Evolutionary conservation across 2,888 invertebrate species (phyloP), one percentile per base, ranked within the genome.

Genomic region (Drosophila neotestacea): DNA sequence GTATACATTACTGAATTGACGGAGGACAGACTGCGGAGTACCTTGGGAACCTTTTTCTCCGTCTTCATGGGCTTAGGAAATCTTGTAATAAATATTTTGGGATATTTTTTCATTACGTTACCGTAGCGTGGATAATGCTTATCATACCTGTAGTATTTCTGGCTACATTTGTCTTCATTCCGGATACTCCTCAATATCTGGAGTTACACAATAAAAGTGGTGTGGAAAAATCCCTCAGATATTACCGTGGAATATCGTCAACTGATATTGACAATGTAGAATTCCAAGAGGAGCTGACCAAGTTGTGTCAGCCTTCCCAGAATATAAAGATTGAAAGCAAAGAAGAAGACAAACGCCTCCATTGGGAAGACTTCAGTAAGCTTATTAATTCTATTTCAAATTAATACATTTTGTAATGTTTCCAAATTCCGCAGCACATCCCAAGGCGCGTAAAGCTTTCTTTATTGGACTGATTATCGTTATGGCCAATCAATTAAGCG

Each of bases 51-150:
- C 6, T 7, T 54, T 0, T 9, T 4, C 3, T 4, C 4, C 4
- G 32, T 54, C 1, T 4, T 10, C 11, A 4, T 32, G 0, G 4
- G 41, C 32, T 22, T 4, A 1, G 54, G 54, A 1, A 6, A 22
- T 16, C 41, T 54, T 0, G 10, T 32, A 4, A 16, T 54, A 4
- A 41, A 41, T 22, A 4, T 54, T 3, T n/a, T 54, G 22, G 54
- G 22, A 5, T 42, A 42, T 4, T 54, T 22, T 5, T 16, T 54
- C 32, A 42, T 16, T 54, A 42, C 4, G 7, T 54, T 0, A 54
- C 54, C 4, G 54, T 30, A 32, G 54, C 54, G 0, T 54, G 54
- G 41, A 42, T 54, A 22, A 42, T 54, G 54, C 54, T 54, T 4
- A 4, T 11, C 3, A 4, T 54, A 22, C 54, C 54, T 0, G 0